Evolutionary conservation across 2,888 invertebrate species (phyloP).

Genomic region (Athrips mouffetella): DNA sequence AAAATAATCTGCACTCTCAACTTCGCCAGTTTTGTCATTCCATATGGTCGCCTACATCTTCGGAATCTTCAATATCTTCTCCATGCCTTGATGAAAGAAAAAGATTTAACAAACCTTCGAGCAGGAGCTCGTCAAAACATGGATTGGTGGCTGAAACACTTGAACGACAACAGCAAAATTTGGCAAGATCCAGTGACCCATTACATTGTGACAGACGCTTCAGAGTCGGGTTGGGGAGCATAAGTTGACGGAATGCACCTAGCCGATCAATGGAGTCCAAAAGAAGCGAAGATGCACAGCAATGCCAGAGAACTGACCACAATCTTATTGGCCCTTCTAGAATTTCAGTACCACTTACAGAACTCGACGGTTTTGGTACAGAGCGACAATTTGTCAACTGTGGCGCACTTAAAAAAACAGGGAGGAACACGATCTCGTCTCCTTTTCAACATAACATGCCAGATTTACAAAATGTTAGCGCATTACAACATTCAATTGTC

Average conservation of each 20-base stretch:
- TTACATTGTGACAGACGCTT: not conserved
- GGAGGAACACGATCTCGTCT: not conserved
- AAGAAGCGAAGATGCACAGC: not conserved
- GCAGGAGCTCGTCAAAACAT: too few relatives aligned
- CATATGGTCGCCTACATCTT: not conserved
- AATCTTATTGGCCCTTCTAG: not conserved
- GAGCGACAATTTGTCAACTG: not conserved
- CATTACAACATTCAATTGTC: not conserved
- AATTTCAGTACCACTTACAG: not conserved
- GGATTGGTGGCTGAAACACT: too few relatives aligned
- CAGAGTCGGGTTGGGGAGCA: not conserved
- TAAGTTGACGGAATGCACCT: not conserved
- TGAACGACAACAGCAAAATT: not conserved
- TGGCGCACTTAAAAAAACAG: not conserved
- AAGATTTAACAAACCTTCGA: too few relatives aligned
- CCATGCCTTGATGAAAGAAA: too few relatives aligned
- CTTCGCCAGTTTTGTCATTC: constrained; percentile 1
- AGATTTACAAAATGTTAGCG: not conserved
- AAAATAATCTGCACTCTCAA: not conserved
- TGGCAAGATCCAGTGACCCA: not conserved
- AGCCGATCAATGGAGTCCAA: not conserved
- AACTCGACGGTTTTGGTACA: not conserved
- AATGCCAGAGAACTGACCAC: not conserved
- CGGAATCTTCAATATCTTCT: too few relatives aligned
- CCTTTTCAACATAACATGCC: not conserved